Base-by-base conservation (phyloP, 2,113 vertebrate species). In the Sinocyclocheilus rhinocerous region DNA sequence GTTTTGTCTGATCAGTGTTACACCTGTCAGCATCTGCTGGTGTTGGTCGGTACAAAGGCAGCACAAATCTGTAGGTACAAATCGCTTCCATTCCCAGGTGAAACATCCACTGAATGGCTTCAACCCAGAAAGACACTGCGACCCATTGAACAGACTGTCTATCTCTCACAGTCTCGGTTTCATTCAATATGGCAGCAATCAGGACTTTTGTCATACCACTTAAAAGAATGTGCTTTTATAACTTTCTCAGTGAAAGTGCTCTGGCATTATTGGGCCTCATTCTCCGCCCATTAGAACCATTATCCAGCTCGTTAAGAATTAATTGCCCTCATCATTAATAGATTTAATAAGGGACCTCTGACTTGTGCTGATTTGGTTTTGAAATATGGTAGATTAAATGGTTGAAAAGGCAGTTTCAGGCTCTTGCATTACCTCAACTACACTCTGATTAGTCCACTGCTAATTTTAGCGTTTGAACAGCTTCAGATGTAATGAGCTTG, bases 251-350 rank as follows among this genome's bases (percentile, higher is more conserved):
- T 82, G 24, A 77, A 83, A 85, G 20, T 52, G 55, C 18, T 18
- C 65, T 36, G 22, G 24, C 42, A 45, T 72, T 81, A 67, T 75
- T 84, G 48, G 45, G 33, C 81, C 22, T 57, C 57, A 67, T 86
- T 52, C 85, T 88, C 52, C 10, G 10, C n/a, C 57, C 24, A 55
- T 86, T 88, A 80, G 67, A 33, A 57, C n/a, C 33, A 76, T 86
- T 86, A 84, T 70, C 80, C 80, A 59, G 69, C 81, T 26, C 63
- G 65, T 84, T 78, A 75, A 13, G 70, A 33, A 73, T 79, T 55
- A 88, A 88, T 84, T 84, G 82, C 55, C 75, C 84, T 83, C 81
- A 67, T 75, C 75, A 75, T 67, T 80, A 84, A 86, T 86, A 57
- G 65, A 84, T 80, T 63, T 84, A 63, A 83, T 79, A 83, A 84